Base-by-base conservation (phyloP, 1,140 invertebrate genomes). In the Leptoteleia sp. region DNA sequence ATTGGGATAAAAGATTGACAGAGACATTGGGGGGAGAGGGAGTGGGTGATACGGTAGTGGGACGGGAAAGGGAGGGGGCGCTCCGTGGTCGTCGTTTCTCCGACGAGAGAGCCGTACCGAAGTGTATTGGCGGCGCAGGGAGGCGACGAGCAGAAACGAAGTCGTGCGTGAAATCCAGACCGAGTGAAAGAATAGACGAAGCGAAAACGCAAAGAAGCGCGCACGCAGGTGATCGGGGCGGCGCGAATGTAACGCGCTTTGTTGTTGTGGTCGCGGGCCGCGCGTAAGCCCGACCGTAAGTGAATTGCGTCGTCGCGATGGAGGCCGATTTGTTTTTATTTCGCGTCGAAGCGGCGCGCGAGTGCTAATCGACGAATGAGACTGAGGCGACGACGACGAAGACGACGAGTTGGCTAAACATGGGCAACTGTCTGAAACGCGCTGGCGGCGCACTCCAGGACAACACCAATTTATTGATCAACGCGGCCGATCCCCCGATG, bases 381-480 rank as follows among this genome's bases (percentile, higher is more conserved):
- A 67, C 29, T 37, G 37, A 25, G 11, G 5, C 17, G 43, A 68
- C 33, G 45, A 27, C 3, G 40, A 25, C 33, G 37, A 38, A 31
- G 19, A 37, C 6, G 37, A 45, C 19, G 19, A 22, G 19, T 13
- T 31, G 15, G 15, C 17, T 13, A 59, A 75, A 64, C 73, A 92
- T 92, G 91, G 91, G 91, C 52, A 92, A 92, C 77, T 92, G 91
- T 77, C 79, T 92, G 22, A 91, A 91, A 84, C 85, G 88, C 33
- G 72, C 82, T 52, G 82, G 83, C 54, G 86, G 90, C 37, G 87
- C 85, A 59, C 89, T 90, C 68, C 88, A 90, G 68, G 91, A 92
- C 84, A 91, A 92, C 82, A 89, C 91, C 29, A 91, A 90, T 22
- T 81, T 92, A 22, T 78, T 92, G 29, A 89, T 87, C 76, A 91